phyloP scores from a whole-genome alignment of 2,888 invertebrate genomes.

The Theretra japonica region DNA sequence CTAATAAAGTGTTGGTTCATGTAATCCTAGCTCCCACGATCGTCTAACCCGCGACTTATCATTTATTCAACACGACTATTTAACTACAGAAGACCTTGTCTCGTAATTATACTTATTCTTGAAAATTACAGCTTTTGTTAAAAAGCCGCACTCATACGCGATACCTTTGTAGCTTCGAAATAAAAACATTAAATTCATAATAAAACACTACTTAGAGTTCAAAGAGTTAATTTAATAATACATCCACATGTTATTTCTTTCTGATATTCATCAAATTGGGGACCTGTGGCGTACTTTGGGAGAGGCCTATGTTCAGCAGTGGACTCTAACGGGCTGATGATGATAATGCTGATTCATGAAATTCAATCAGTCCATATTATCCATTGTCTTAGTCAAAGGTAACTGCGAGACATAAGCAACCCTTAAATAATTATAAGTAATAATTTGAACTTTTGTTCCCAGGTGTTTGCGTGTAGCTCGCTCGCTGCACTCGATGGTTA shows the following conservation, averaged over 20 bases:
- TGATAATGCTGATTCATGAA: too few relatives aligned
- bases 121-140: background rate
- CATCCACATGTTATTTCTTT: too few relatives aligned
- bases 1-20: conserved; percentile 59
- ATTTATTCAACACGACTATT: conserved; percentile 56
- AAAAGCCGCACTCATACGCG: background rate
- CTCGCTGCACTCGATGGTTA: conserved; percentile 76
- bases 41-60: conserved; percentile 59
- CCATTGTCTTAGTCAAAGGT: too few relatives aligned
- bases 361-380: too few relatives aligned
- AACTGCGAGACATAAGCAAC: too few relatives aligned
- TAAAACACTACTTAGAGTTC: too few relatives aligned
- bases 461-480: conserved; percentile 73
- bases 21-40: conserved; percentile 73
- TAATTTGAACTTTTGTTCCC: conserved; percentile 35
- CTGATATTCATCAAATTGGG: background rate
- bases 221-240: too few relatives aligned
- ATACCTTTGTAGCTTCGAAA: background rate
- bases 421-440: background rate
- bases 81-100: conserved; percentile 54
- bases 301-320: too few relatives aligned
- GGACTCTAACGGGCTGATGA: too few relatives aligned
- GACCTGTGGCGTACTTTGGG: too few relatives aligned
- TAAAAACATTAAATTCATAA: background rate
- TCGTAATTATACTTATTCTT: conserved; percentile 20